phyloP scores from a whole-genome alignment of 2,113 vertebrate species.

The Anarhynchus alexandrinus region DNA sequence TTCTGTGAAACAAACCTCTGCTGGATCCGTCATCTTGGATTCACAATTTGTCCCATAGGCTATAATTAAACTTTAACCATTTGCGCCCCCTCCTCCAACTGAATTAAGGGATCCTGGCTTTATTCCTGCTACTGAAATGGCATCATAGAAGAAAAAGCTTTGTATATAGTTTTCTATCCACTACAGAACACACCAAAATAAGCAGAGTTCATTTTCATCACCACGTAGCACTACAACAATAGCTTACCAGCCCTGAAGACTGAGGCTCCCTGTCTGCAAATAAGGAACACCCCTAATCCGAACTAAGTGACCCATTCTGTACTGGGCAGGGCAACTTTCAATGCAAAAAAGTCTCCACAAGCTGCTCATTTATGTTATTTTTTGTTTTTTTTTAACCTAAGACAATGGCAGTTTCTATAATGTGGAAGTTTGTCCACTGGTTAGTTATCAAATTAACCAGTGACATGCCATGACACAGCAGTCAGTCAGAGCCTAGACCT shows the following conservation, averaged over 20 bases:
- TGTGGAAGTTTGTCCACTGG: not conserved
- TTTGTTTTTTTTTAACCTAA: not conserved
- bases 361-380: not conserved
- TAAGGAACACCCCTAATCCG: not conserved
- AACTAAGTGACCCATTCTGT: not conserved
- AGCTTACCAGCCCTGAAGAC: not conserved
- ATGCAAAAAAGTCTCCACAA: not conserved
- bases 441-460: not conserved
- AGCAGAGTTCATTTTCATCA: not conserved
- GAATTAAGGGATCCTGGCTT: not conserved
- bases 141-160: not conserved
- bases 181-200: not conserved
- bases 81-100: not conserved
- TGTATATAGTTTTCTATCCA: not conserved
- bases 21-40: not conserved
- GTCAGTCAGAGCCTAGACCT: not conserved
- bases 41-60: not conserved
- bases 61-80: conserved; percentile 11
- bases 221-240: not conserved
- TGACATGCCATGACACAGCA: not conserved
- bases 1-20: conserved; percentile 12
- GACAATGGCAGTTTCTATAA: not conserved
- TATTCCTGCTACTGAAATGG: not conserved
- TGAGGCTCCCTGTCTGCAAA: not conserved
- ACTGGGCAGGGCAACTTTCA: not conserved